These are phyloP conservation scores for Xiphophorus maculatus DNA, from an alignment of 2,113 vertebrate genomes.

Conservation along the genomic window DNA sequence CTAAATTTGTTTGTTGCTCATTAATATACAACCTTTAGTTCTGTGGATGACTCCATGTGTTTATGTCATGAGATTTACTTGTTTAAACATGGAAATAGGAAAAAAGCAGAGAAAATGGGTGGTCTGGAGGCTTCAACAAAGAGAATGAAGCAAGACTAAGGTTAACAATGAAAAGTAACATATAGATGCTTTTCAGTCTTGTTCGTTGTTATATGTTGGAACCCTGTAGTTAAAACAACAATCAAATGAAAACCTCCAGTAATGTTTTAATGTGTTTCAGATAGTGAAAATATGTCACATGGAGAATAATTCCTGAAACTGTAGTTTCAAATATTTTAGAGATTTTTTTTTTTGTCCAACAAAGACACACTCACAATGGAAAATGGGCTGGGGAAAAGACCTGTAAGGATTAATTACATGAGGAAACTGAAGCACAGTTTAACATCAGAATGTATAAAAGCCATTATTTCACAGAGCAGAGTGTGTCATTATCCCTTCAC, in stretches of 20 bases:
- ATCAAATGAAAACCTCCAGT: neutral
- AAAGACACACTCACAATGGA: neutral
- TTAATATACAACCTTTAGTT: constrained; percentile 27
- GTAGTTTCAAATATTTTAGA: neutral
- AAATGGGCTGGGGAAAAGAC: neutral
- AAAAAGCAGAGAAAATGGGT: neutral
- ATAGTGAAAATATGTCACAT: neutral
- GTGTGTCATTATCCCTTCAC: neutral
- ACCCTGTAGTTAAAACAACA: neutral
- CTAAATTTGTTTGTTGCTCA: neutral
- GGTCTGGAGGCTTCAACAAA: neutral
- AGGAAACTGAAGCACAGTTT: neutral
- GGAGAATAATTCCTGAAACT: neutral
- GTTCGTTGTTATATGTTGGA: neutral
- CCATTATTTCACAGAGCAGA: neutral
- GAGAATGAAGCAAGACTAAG: neutral
- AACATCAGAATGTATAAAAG: neutral
- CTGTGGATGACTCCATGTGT: constrained; percentile 3
- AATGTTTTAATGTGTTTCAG: neutral
- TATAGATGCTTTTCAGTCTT: neutral
- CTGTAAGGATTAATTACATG: neutral
- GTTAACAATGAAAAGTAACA: neutral
- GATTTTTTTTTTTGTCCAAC: constrained; percentile 1
- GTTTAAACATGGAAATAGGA: neutral
- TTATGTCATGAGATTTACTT: constrained; percentile 14